A percentile compares a stretch with the other conserved stretches of the same genome.
Conservation (phyloP, 2,797 vertebrate genomes). For the Ctenopoma kingsleyae region DNA sequence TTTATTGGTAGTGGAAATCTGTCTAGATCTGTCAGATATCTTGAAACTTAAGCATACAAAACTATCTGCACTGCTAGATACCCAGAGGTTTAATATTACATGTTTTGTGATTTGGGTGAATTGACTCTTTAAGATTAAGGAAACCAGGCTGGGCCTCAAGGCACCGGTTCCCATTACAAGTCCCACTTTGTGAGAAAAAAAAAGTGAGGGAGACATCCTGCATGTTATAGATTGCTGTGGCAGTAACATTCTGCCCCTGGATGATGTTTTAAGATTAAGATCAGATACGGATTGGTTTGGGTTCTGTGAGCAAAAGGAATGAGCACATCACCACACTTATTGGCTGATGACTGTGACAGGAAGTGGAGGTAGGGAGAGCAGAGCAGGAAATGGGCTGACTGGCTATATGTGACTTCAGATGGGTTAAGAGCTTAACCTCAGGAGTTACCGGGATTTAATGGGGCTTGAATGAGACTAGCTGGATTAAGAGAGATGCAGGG, state of each 20-base stretch:
- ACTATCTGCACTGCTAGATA: not conserved
- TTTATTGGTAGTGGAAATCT: not conserved
- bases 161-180: conserved; percentile 61
- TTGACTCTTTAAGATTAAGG: conserved; percentile 35
- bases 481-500: conserved; percentile 53
- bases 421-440: conserved; percentile 48
- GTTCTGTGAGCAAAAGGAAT: conserved; percentile 32
- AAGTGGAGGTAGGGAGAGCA: conserved; percentile 45
- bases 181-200: conserved; percentile 43
- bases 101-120: conserved; percentile 43
- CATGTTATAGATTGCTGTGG: conserved; percentile 31
- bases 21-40: not conserved
- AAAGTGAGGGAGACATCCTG: conserved; percentile 24
- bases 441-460: conserved; percentile 44
- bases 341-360: conserved; percentile 56
- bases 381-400: conserved; percentile 51
- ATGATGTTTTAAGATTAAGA: conserved; percentile 28
- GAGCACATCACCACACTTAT: conserved; percentile 22
- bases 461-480: conserved; percentile 38
- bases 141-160: conserved; percentile 63
- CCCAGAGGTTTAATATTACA: not conserved
- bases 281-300: conserved; percentile 7
- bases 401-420: conserved; percentile 49
- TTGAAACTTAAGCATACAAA: not conserved
- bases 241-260: conserved; percentile 22